Base-by-base conservation (phyloP, 2,888 invertebrate genomes). In the Arge pagana region DNA sequence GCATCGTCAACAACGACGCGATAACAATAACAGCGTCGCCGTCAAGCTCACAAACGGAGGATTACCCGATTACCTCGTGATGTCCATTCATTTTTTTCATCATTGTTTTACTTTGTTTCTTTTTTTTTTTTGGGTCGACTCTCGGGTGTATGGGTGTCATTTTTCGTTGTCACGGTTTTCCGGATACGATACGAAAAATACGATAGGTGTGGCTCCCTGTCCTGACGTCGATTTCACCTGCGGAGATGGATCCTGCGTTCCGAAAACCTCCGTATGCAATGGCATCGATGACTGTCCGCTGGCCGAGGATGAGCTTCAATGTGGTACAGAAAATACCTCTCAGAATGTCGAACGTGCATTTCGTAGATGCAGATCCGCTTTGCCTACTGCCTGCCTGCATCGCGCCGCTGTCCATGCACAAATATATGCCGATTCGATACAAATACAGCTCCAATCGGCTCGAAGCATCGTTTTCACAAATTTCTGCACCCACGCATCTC, bases 201-300 rank as follows among this genome's bases (percentile, higher is more conserved):
- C 63, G 61, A 59, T 67, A 72, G 74, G 70, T 70, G 61, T 70
- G 65, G 75, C 76, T 53, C 75, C 75, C 59, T 80, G 80, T 69
- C 71, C 72, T 49, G 59, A 72, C 55, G 74, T 72, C 65, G 78
- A 81, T 65, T 90, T 88, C 77, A 84, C 83, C 58, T 93, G 92
- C 75, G 80, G 79, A 53, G 88, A 90, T 73, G 86, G 88, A 43
- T 81, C 83, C 63, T 91, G 91, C 74, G 85, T 92, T 64, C 85
- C 86, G 36, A 80, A 84, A 58, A 76, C 82, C 37, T 78, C 83
- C 59, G 83, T 86, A 43, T 93, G 92, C 74, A 87, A 93, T 72
- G 87, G 88, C 54, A 83, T 81, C 65, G 80, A 81, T 68, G 87
- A 92, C 77, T 92, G 92, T 75, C 71, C 71, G 33, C 76, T 78